phyloP scores from a whole-genome alignment of 2,797 vertebrate genomes.

The Etheostoma perlongum region DNA sequence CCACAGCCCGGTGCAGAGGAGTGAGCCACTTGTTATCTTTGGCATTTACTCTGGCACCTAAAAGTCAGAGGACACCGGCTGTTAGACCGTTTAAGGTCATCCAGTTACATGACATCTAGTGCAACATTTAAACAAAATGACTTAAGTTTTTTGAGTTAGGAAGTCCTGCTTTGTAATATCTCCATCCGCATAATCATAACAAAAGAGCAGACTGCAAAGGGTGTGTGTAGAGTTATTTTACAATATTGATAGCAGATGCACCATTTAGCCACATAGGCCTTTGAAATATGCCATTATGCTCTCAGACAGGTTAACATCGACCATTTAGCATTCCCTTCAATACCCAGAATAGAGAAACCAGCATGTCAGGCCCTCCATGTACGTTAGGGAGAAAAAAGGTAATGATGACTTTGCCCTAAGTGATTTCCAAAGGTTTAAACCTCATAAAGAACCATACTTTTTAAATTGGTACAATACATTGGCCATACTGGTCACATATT shows the following conservation, averaged over 20 bases:
- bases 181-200: not conserved
- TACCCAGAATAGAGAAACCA: constrained; percentile 5
- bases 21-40: constrained; percentile 99
- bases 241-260: constrained; percentile 39
- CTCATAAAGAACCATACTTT: not conserved
- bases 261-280: constrained; percentile 8
- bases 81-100: constrained; percentile 28
- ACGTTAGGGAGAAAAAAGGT: not conserved
- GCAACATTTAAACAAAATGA: constrained; percentile 12
- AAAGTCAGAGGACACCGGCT: constrained; percentile 54
- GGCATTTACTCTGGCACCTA: constrained; percentile 99
- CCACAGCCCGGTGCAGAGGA: constrained; percentile 98
- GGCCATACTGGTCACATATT: not conserved
- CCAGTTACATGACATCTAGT: constrained; percentile 1
- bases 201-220: constrained; percentile 5
- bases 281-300: constrained; percentile 11
- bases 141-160: not conserved
- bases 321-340: not conserved
- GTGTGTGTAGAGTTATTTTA: constrained; percentile 7
- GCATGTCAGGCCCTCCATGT: not conserved
- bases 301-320: not conserved
- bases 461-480: not conserved
- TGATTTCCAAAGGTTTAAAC: constrained; percentile 1
- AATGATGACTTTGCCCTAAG: not conserved
- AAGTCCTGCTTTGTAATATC: not conserved